These are phyloP conservation scores for Amblyornis subalaris DNA, from an alignment of 2,113 vertebrate genomes.

Conservation along the genomic window DNA sequence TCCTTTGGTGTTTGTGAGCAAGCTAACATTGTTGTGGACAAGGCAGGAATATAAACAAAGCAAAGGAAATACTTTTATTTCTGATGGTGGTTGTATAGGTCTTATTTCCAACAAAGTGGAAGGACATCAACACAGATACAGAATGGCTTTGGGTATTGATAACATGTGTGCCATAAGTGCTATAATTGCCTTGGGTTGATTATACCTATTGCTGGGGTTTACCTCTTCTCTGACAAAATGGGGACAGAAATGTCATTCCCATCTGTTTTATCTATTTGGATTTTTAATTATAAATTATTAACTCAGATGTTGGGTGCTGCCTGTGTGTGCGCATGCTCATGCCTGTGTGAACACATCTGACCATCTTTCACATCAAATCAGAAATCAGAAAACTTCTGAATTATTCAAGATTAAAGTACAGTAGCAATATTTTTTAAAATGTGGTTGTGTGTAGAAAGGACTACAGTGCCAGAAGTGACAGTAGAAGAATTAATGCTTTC, in stretches of 20 bases:
- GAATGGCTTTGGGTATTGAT: not conserved
- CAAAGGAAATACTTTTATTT: not conserved
- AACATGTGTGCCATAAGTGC: not conserved
- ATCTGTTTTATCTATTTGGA: not conserved
- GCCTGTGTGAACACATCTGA: not conserved
- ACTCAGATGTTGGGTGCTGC: not conserved
- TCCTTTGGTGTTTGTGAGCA: not conserved
- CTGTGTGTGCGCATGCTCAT: fast-evolving
- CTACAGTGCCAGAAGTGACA: slow-evolving; percentile 49
- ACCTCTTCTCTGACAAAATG: not conserved
- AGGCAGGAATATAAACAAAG: not conserved
- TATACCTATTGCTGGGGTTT: not conserved
- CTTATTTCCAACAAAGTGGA: not conserved
- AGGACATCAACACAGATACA: not conserved
- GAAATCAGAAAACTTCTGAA: not conserved
- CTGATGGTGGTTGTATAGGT: not conserved
- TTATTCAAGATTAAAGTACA: slow-evolving; percentile 29
- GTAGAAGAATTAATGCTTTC: slow-evolving; percentile 62
- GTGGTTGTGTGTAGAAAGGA: not conserved
- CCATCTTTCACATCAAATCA: not conserved
- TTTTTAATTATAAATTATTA: not conserved
- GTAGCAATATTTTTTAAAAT: slow-evolving; percentile 27
- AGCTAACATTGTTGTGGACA: not conserved
- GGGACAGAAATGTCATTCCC: not conserved
- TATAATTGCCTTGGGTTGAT: not conserved